Base-by-base conservation (phyloP, 2,888 invertebrate genomes). In the Caenorhabditis sp. region DNA sequence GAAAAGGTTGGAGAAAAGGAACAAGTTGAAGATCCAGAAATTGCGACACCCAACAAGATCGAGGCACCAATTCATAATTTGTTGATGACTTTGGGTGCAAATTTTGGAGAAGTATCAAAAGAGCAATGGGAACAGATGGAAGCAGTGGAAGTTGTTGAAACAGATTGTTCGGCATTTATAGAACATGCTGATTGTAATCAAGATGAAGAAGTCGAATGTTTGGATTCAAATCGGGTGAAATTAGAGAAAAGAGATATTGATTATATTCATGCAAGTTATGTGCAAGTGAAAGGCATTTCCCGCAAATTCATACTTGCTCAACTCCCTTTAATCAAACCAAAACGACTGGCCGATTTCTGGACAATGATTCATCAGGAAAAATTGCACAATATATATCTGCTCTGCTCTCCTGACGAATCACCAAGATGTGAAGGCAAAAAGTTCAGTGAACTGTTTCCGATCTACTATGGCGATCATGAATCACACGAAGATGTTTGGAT, bases 201-300 rank as follows among this genome's bases (percentile, higher is more conserved):
- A 14, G 37, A 12, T 23, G 58, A 59, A 17, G 49, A 43, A n/a
- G 24, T 59, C 3, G 59, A 49, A 37, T 59, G 43, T 24, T 21
- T 59, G 10, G 59, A 59, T 21, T 23, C 23, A 17, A 59, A 59
- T 59, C 59, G 59, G 2, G 49, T 59, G 23, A 59, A 59, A 49
- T 19, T 59, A 1, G 21, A 37, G 14, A 17, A 37, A 19, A 1
- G 23, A 21, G 3, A 4, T 1, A 6, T 8, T 1, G 59, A 59
- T 24, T 59, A 59, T 24, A 49, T 49, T 59, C 59, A 59, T n/a
- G 59, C 59, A 8, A 59, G 59, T 49, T 10, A 49, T n/a, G 49
- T 59, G 4, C 21, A 43, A 24, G 1, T 59, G 24, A 49, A 43
- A 14, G 23, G 23, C 23, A 19, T 59, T 17, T 10, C 17, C 36